Evolutionary conservation across 2,113 vertebrate genomes (phyloP).

Genomic region (Prolemur simus): DNA sequence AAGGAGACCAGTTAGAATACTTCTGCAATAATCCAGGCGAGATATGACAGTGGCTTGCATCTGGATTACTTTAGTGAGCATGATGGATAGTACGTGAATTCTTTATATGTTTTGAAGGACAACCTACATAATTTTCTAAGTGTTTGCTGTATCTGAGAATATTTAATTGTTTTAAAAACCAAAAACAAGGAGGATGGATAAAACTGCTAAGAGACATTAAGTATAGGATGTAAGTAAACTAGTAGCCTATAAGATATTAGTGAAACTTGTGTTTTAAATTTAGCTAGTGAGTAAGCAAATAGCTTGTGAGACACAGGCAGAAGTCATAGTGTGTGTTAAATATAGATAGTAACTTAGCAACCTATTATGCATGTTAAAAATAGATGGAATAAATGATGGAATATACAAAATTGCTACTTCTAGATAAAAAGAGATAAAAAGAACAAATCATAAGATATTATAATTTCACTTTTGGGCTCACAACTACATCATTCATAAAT

Average conservation of each 20-base stretch:
- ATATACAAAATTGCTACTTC: neutral
- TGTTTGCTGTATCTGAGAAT: neutral
- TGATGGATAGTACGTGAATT: neutral
- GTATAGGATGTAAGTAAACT: neutral
- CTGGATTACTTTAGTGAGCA: neutral
- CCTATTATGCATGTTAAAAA: neutral
- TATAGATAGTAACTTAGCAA: neutral
- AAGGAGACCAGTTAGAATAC: neutral
- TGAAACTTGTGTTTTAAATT: neutral
- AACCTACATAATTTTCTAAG: neutral
- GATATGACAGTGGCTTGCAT: neutral
- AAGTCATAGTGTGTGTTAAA: neutral
- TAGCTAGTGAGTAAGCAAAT: neutral
- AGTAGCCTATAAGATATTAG: neutral
- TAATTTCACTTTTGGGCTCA: neutral
- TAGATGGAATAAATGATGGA: neutral
- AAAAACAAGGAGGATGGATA: neutral
- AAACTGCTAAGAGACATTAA: neutral
- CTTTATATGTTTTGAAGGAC: neutral
- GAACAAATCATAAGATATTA: neutral
- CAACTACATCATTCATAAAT: neutral
- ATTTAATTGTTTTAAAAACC: neutral
- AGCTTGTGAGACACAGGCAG: neutral
- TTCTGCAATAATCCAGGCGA: neutral
- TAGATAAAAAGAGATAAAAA: neutral